Percentiles rank a stretch among this genome's conserved stretches.
phyloP scores from a whole-genome alignment of 2,113 vertebrate genomes.

The Numenius arquata region DNA sequence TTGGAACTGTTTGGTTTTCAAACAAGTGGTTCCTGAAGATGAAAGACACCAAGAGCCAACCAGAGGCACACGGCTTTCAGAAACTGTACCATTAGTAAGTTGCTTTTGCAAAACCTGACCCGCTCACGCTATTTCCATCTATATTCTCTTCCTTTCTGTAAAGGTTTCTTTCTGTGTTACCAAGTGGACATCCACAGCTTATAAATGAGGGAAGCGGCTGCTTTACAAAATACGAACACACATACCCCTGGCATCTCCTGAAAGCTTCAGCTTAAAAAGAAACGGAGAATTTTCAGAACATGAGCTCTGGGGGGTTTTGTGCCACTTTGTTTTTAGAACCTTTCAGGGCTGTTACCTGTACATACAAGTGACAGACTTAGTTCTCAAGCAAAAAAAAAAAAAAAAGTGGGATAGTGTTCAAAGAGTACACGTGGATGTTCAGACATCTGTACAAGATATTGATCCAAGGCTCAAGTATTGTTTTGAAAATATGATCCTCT shows the following conservation, averaged over 20 bases:
- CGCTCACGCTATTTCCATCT: background rate
- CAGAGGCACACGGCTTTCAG: background rate
- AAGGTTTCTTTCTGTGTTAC: background rate
- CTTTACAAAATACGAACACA: background rate
- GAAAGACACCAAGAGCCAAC: background rate
- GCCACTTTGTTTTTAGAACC: background rate
- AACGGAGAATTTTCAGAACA: background rate
- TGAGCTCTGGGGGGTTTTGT: background rate
- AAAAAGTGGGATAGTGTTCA: background rate
- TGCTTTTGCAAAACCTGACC: background rate
- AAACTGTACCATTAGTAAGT: background rate
- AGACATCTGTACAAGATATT: background rate
- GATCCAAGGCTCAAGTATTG: background rate
- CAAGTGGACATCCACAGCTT: background rate
- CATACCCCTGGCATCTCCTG: too few species aligned
- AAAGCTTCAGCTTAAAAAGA: background rate
- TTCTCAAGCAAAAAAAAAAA: background rate
- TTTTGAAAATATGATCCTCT: background rate
- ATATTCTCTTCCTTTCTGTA: background rate
- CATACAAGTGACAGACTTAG: background rate
- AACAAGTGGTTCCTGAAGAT: background rate
- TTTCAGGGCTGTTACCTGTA: background rate
- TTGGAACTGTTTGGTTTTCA: background rate
- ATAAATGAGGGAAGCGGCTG: background rate
- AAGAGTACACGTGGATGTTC: background rate